These are phyloP conservation scores for Drosophila lini DNA, from an alignment of 1,140 invertebrate genomes.

Conservation along the genomic window DNA sequence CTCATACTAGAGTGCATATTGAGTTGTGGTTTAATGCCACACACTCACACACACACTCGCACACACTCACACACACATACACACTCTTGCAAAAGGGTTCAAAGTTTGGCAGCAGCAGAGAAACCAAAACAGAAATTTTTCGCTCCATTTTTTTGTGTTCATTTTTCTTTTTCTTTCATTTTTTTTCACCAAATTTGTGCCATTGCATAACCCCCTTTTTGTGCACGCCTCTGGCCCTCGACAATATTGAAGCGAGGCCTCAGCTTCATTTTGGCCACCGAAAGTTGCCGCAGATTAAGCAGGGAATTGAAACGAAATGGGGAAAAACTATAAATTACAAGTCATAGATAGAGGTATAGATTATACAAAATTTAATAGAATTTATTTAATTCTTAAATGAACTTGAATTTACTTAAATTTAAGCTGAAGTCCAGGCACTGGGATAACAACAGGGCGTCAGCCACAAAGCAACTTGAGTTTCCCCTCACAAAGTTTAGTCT, in stretches of 20 bases:
- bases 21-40: constrained; percentile 72
- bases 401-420: constrained; percentile 1
- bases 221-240: constrained; percentile 1
- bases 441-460: neutral
- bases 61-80: neutral
- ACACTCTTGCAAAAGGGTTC: constrained; percentile 43
- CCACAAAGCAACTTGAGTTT: constrained; percentile 32
- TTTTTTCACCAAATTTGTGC: constrained; percentile 53
- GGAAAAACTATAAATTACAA: neutral
- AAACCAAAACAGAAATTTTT: constrained; percentile 61
- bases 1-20: constrained; percentile 52
- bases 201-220: constrained; percentile 65
- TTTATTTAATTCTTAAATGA: neutral
- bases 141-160: constrained; percentile 54
- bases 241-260: constrained; percentile 4
- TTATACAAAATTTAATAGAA: neutral
- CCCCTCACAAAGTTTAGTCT: neutral
- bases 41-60: constrained; percentile 21
- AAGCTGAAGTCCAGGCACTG: constrained; percentile 11
- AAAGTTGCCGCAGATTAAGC: constrained; percentile 28
- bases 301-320: constrained; percentile 16
- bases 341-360: neutral
- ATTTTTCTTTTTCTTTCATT: constrained; percentile 24
- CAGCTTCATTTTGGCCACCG: constrained; percentile 33
- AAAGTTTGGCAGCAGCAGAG: constrained; percentile 55